These are phyloP conservation scores for Loxodonta africana DNA, from an alignment of 2,113 vertebrate species.

Conservation along the genomic window DNA sequence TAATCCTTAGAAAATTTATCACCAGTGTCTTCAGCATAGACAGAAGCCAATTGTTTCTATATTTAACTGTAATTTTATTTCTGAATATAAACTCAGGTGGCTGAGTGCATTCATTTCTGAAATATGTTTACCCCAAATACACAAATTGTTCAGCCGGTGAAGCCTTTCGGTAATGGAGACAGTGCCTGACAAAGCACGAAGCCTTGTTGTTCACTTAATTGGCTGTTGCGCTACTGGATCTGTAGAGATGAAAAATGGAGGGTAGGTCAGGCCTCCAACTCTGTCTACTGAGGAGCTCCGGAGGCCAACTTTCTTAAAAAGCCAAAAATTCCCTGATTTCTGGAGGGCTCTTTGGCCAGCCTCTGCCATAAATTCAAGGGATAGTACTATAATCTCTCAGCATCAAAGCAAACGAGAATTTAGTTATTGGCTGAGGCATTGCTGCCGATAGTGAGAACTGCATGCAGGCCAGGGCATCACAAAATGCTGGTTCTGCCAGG, in stretches of 20 bases:
- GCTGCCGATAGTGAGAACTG: background rate
- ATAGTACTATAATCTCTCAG: background rate
- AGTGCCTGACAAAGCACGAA: constrained; percentile 37
- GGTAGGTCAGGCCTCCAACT: background rate
- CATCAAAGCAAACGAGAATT: constrained; percentile 24
- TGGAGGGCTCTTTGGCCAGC: background rate
- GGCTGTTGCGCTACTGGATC: constrained; percentile 22
- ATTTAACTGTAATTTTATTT: constrained; percentile 76
- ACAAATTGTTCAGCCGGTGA: constrained; percentile 54
- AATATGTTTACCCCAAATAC: constrained; percentile 68
- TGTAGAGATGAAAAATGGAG: constrained; percentile 34
- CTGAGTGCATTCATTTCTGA: constrained; percentile 71
- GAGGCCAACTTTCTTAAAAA: background rate
- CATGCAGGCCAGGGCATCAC: no score
- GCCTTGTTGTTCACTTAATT: constrained; percentile 37
- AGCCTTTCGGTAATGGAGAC: constrained; percentile 23
- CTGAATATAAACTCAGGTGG: constrained; percentile 76
- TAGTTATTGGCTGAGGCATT: background rate
- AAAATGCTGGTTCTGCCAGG: background rate
- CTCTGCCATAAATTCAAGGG: constrained; percentile 63
- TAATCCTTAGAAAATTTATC: constrained; percentile 50
- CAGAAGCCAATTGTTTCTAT: constrained; percentile 72
- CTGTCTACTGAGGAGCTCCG: background rate
- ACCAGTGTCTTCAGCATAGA: constrained; percentile 45
- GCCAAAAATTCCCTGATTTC: constrained; percentile 16